Conservation (phyloP, 2,888 invertebrate species). For the Dicyrtoma fusca region DNA sequence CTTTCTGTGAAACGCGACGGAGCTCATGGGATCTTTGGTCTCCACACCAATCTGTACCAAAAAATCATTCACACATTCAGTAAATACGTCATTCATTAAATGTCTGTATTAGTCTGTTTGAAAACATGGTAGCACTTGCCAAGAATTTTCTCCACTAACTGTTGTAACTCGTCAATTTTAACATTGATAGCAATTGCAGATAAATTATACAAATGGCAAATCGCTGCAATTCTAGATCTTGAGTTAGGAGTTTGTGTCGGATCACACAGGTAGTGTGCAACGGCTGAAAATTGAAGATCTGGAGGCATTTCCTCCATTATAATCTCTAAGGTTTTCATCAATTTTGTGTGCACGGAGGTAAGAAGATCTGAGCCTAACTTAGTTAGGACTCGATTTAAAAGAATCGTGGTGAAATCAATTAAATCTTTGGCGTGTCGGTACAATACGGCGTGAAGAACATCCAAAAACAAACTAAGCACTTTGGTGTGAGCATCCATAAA, state of each 20-base stretch:
- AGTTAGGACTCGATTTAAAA: conserved; percentile 82
- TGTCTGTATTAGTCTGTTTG: background rate
- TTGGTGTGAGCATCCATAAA: conserved; percentile 96
- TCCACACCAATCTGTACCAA: conserved; percentile 52
- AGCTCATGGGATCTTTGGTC: conserved; percentile 55
- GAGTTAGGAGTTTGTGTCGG: conserved; percentile 89
- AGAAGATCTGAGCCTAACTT: conserved; percentile 90
- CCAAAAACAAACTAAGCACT: conserved; percentile 90
- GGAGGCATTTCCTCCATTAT: conserved; percentile 71
- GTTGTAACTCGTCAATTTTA: conserved; percentile 51
- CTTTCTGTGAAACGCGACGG: conserved; percentile 54
- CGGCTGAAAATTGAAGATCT: conserved; percentile 66
- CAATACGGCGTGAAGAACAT: conserved; percentile 88
- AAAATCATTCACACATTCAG: background rate
- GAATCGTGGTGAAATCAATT: conserved; percentile 89
- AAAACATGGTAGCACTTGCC: no score
- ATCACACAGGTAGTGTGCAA: conserved; percentile 80
- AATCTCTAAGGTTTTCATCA: conserved; percentile 80
- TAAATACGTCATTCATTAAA: background rate
- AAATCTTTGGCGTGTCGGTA: conserved; percentile 83
- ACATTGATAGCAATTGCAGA: conserved; percentile 48
- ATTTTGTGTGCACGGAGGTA: conserved; percentile 88
- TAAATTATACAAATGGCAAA: conserved; percentile 61
- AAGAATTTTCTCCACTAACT: conserved; percentile 53
- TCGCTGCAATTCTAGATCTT: conserved; percentile 63